Evolutionary conservation across 2,113 vertebrate species (phyloP).

Genomic region (Lates calcarifer): DNA sequence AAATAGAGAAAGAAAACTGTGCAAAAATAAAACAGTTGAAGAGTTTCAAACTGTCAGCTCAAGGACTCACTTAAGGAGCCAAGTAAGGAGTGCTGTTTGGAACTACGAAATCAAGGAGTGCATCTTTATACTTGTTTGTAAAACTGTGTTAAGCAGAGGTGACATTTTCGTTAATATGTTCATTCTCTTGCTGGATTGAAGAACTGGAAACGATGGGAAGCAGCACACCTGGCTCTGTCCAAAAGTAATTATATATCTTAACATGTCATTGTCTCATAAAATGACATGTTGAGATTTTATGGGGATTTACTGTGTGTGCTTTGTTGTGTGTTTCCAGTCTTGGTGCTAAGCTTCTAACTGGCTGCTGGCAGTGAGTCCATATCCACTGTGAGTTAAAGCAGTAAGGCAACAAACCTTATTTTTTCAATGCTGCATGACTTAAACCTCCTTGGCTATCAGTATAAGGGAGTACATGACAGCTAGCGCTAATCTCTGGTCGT

Average conservation of each 20-base stretch:
- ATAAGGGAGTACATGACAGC: not conserved
- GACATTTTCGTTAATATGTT: no score
- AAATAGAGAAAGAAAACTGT: no score
- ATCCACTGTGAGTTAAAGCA: not conserved
- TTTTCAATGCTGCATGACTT: not conserved
- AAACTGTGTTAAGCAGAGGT: no score
- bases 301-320: not conserved
- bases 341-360: not conserved
- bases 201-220: not conserved
- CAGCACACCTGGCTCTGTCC: no score
- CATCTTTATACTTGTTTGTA: not conserved
- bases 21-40: no score
- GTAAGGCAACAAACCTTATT: not conserved
- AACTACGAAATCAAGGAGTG: not conserved
- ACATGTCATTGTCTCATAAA: not conserved
- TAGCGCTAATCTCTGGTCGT: not conserved
- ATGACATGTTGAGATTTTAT: not conserved
- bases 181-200: no score
- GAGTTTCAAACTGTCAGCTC: no score
- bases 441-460: not conserved
- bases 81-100: not conserved
- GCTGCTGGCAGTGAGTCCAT: not conserved
- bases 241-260: no score
- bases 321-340: not conserved
- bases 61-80: not conserved